Evolutionary conservation across 2,888 invertebrate genomes (phyloP).

Genomic region (Anaspis maculata): DNA sequence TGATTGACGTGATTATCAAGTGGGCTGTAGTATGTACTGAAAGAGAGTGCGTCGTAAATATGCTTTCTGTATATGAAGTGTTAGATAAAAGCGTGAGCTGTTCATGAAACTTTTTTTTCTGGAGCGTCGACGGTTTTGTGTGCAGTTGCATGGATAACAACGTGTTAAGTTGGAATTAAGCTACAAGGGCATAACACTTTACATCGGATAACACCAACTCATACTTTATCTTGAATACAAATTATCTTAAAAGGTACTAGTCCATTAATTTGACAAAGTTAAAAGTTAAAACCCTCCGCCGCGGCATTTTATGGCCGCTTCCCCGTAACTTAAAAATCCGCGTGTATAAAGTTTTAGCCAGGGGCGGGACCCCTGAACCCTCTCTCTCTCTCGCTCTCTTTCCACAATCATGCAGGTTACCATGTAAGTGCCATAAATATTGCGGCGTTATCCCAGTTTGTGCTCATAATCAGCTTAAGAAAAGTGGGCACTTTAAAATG

Average conservation of each 20-base stretch:
- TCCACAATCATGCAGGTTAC: constrained; percentile 27
- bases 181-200: constrained; percentile 3
- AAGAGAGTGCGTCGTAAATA: too few relatives aligned
- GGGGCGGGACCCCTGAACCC: constrained; percentile 12
- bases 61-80: too few relatives aligned
- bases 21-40: too few relatives aligned
- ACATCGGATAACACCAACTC: constrained; percentile 4
- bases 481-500: constrained; percentile 44
- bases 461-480: constrained; percentile 47
- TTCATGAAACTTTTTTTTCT: too few relatives aligned
- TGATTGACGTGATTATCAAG: too few relatives aligned
- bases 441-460: constrained; percentile 44
- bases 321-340: constrained; percentile 21
- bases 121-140: too few relatives aligned
- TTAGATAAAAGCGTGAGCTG: too few relatives aligned
- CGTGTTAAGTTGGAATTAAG: constrained; percentile 5
- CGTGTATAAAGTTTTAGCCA: constrained; percentile 21
- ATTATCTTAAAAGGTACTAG: constrained; percentile 17
- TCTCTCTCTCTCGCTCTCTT: too few relatives aligned
- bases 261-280: constrained; percentile 31
- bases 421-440: constrained; percentile 46
- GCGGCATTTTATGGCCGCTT: constrained; percentile 17
- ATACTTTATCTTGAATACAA: constrained; percentile 24
- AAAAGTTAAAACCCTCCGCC: constrained; percentile 16
- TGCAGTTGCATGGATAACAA: too few relatives aligned